Evolutionary conservation across 1,140 invertebrate genomes (phyloP), one percentile per base, ranked within the genome.

Genomic region (Trachymyrmex septentrionalis): DNA sequence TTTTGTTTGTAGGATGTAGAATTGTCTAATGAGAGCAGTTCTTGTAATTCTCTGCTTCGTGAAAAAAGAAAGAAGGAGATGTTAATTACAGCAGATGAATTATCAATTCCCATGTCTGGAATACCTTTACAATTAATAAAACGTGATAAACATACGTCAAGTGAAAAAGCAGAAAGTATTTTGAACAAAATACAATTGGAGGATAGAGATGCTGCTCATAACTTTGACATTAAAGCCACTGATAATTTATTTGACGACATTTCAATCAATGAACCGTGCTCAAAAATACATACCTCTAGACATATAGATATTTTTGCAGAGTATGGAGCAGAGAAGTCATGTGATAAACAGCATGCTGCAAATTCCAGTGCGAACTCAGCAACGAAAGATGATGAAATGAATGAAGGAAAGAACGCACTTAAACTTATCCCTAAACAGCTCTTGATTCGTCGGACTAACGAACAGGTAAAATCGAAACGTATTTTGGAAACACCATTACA

Each of bases 351-450:
- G 30, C 77, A 14, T 14, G 61, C 21, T 21, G 30, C 64, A 16
- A 82, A 3, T 38, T 27, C 30, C 6, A 84, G 10, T 16, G 44
- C 19, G n/a, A 72, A 16, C 10, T 34, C 30, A 16, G 66, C 63
- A 14, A 59, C 10, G 3, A 88, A 91, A 63, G 67, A 34, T 3
- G 90, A 92, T 0, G 89, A 93, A n/a, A 48, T 77, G 3, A 84
- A n/a, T 2, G 76, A 87, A 27, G 63, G 21, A 21, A 90, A 92
- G 12, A 27, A 67, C 0, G 69, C 91, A 0, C 69, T 95, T 1
- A 95, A 95, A 85, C 86, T 95, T 6, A 91, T 95, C 16, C 92
- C 95, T 5, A 94, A 95, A 48, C 94, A 95, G 44, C 82, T 95
- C 4, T 50, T 93, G 21, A 88, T 94, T 19, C 91, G 93, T 48